phyloP scores from a whole-genome alignment of 2,113 vertebrate genomes.

The Motacilla alba region DNA sequence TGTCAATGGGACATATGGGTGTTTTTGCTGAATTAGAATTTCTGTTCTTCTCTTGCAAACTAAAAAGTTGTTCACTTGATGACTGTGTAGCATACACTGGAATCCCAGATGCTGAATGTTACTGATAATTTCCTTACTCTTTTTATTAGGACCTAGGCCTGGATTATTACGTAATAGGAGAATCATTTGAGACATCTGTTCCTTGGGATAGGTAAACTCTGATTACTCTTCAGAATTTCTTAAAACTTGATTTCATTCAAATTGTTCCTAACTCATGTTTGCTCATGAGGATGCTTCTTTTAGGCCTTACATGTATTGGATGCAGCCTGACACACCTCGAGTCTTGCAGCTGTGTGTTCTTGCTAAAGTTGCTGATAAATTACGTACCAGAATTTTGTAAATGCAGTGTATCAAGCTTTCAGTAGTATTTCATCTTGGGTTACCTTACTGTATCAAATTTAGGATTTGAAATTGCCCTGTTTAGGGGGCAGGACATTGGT shows the following conservation, averaged over 20 bases:
- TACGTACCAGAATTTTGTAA: neutral
- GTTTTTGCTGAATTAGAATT: neutral
- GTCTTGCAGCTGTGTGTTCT: neutral
- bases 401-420: neutral
- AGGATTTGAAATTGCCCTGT: neutral
- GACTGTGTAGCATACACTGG: neutral
- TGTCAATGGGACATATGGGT: neutral
- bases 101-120: neutral
- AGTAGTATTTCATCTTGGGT: neutral
- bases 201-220: conserved; percentile 96
- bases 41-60: neutral
- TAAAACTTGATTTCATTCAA: neutral
- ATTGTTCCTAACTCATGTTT: neutral
- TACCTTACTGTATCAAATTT: neutral
- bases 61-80: neutral
- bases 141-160: conserved; percentile 89
- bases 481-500: neutral
- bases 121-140: conserved; percentile 35
- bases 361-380: neutral
- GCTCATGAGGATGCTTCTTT: neutral
- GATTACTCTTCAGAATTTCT: neutral
- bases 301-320: neutral
- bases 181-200: conserved; percentile 98
- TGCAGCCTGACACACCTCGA: neutral
- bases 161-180: conserved; percentile 94